Conservation (phyloP, 1,140 invertebrate species). For the Papilio aristodemus region DNA sequence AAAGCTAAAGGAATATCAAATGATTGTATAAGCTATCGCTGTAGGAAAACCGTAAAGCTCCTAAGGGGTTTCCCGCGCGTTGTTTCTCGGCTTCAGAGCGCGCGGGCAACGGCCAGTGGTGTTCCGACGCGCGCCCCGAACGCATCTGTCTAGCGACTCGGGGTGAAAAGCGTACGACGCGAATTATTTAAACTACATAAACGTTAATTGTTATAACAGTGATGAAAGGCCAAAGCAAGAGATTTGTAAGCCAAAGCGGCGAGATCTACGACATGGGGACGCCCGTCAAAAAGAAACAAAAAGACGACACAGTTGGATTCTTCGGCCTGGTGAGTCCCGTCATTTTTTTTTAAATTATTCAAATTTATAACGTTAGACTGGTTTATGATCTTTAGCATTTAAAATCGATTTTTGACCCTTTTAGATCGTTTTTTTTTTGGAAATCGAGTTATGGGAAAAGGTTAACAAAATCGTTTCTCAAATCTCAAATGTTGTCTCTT, state of each 20-base stretch:
- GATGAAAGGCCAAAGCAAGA: constrained; percentile 53
- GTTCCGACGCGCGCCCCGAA: constrained; percentile 17
- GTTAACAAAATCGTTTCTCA: background rate
- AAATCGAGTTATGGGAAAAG: background rate
- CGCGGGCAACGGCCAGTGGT: constrained; percentile 6
- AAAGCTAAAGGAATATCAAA: constrained; percentile 9
- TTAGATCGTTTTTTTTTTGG: background rate
- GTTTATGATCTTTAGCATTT: background rate
- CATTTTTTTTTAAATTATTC: constrained; percentile 26
- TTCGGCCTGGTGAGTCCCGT: constrained; percentile 47
- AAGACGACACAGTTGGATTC: constrained; percentile 43
- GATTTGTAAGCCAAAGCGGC: constrained; percentile 47
- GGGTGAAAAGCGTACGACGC: constrained; percentile 26
- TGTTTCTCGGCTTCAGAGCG: background rate
- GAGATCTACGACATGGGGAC: constrained; percentile 43
- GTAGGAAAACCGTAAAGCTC: constrained; percentile 26
- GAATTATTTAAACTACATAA: constrained; percentile 23
- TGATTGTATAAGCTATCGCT: background rate
- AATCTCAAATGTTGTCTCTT: no score
- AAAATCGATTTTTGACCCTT: background rate
- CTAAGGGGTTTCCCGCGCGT: constrained; percentile 22
- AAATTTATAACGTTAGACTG: background rate
- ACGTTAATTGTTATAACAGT: constrained; percentile 32
- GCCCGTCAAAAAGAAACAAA: constrained; percentile 25
- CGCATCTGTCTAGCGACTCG: background rate